Evolutionary conservation across 2,888 invertebrate species (phyloP).

Genomic region (Oeneis ivallda): DNA sequence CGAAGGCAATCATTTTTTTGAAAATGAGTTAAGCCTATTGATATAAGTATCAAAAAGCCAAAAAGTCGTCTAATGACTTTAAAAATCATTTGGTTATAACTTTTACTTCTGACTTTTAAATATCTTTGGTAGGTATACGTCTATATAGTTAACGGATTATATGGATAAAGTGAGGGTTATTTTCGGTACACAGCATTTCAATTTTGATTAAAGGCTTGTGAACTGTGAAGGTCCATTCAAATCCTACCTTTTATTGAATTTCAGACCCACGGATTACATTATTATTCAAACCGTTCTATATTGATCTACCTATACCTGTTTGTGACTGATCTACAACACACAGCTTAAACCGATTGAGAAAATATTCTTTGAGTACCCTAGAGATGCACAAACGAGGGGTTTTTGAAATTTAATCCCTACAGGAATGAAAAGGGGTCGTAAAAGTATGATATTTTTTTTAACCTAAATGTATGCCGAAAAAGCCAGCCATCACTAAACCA

Average conservation of each 20-base stretch:
- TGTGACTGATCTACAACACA: too few relatives aligned
- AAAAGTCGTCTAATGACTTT: neutral
- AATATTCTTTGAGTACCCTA: too few relatives aligned
- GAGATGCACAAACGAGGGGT: too few relatives aligned
- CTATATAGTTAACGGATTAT: slow-evolving; percentile 1
- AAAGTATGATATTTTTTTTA: too few relatives aligned
- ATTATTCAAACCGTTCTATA: too few relatives aligned
- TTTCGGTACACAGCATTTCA: neutral
- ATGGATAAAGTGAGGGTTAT: slow-evolving; percentile 6
- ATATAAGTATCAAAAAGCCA: neutral
- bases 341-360: too few relatives aligned
- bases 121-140: neutral
- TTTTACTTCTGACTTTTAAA: neutral
- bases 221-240: neutral
- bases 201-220: slow-evolving; percentile 12
- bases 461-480: too few relatives aligned
- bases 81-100: neutral
- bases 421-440: too few relatives aligned
- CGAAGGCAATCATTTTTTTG: too few relatives aligned
- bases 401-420: too few relatives aligned
- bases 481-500: too few relatives aligned
- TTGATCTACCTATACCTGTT: too few relatives aligned
- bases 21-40: neutral
- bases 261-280: neutral
- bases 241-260: neutral